Evolutionary conservation across 2,113 vertebrate species (phyloP).

Genomic region (Leptocoma aspasia): DNA sequence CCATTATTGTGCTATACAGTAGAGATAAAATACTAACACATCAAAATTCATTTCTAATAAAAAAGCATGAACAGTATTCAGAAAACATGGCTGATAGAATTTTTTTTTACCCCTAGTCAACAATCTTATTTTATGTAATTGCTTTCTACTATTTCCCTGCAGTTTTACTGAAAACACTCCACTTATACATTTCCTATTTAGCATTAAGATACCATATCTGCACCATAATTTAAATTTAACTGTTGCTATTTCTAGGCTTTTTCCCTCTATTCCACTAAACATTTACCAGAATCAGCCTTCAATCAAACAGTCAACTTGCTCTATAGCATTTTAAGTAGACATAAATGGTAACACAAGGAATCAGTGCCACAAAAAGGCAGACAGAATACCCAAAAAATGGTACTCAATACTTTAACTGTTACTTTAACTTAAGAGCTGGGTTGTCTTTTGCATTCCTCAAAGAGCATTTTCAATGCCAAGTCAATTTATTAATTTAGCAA

Average conservation of each 20-base stretch:
- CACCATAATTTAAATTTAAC: background rate
- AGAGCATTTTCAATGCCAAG: background rate
- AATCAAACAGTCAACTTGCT: background rate
- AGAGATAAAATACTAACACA: background rate
- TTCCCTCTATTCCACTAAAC: background rate
- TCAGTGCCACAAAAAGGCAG: background rate
- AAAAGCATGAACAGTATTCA: background rate
- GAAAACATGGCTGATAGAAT: background rate
- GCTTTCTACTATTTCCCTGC: background rate
- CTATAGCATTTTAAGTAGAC: background rate
- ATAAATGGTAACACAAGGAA: background rate
- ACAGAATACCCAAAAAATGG: background rate
- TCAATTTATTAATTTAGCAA: conserved; percentile 8
- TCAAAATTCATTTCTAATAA: background rate
- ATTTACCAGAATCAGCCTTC: background rate
- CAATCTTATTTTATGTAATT: background rate
- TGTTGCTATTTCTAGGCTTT: background rate
- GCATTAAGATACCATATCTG: background rate
- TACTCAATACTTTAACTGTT: background rate
- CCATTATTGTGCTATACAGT: background rate
- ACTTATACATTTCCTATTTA: background rate
- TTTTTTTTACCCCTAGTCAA: background rate
- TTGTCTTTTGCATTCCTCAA: background rate
- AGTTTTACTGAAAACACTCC: background rate
- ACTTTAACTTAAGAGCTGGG: background rate